These are phyloP conservation scores for Herpetotheres cachinnans DNA, from an alignment of 2,113 vertebrate species.

Conservation along the genomic window DNA sequence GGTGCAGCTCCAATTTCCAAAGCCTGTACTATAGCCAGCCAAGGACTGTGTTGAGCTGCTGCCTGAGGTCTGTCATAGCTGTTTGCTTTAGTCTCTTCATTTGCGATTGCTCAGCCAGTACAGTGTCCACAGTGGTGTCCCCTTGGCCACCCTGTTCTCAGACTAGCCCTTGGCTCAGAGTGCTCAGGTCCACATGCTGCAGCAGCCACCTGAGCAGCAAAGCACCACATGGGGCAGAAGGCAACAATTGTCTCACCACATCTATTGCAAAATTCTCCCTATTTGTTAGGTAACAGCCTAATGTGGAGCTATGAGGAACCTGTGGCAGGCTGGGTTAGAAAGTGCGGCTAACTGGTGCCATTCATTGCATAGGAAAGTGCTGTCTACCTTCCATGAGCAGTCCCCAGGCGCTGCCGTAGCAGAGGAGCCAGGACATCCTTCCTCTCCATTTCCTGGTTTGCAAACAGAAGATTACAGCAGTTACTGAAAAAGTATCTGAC, in stretches of 20 bases:
- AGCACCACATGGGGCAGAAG: rapidly evolving
- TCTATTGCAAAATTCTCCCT: rapidly evolving
- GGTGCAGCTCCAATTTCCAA: not conserved
- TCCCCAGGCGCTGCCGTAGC: rapidly evolving
- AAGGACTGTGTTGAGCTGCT: not conserved
- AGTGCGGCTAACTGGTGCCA: not conserved
- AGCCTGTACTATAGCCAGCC: not conserved
- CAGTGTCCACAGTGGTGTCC: rapidly evolving
- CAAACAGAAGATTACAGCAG: not conserved
- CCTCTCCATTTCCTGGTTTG: not conserved
- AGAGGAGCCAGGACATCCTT: not conserved
- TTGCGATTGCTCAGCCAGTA: rapidly evolving
- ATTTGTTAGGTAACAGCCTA: not conserved
- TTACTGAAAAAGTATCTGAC: not conserved
- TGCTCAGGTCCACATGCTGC: no score
- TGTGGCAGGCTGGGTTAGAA: not conserved
- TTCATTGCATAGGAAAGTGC: rapidly evolving
- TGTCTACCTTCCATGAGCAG: not conserved
- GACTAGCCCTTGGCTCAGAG: not conserved
- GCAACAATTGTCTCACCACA: not conserved
- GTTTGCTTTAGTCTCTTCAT: rapidly evolving
- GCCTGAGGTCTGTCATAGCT: not conserved
- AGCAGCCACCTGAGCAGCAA: not conserved
- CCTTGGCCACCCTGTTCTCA: not conserved
- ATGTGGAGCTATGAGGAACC: no score